phyloP scores from a whole-genome alignment of 1,140 invertebrate species.

The Sitophilus oryzae region DNA sequence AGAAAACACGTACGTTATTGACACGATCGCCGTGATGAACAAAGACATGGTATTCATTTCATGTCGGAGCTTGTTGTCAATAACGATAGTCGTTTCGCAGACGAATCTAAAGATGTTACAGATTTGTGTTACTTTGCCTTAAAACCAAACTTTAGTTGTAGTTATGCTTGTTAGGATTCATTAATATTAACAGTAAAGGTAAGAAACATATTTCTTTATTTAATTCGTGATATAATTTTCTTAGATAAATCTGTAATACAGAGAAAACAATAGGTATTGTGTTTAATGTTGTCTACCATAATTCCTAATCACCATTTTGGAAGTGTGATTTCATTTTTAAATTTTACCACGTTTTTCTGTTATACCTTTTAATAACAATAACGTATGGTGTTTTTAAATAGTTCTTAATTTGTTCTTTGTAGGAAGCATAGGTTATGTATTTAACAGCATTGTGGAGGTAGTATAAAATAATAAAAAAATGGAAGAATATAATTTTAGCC shows the following conservation, averaged over 20 bases:
- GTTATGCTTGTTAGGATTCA: background rate
- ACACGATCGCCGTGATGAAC: background rate
- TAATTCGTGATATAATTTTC: background rate
- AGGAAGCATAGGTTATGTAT: background rate
- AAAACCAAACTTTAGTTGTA: background rate
- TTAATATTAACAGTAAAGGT: background rate
- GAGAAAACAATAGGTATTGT: background rate
- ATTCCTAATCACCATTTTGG: slow-evolving; percentile 4
- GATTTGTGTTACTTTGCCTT: slow-evolving; percentile 7
- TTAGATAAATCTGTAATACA: background rate
- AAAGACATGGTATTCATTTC: background rate
- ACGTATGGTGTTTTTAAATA: no score
- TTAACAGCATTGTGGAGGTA: background rate
- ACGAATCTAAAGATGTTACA: slow-evolving; percentile 8
- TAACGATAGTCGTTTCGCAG: background rate
- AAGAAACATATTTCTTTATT: background rate
- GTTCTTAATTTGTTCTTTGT: no score
- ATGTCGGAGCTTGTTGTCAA: background rate
- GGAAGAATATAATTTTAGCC: slow-evolving; percentile 26
- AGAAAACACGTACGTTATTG: background rate
- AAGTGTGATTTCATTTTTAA: slow-evolving; percentile 3
- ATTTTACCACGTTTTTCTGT: background rate
- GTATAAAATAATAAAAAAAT: slow-evolving; percentile 5
- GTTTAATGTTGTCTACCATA: background rate
- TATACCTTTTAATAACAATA: background rate